These are phyloP conservation scores for Hydrozoanthus gracilis DNA, from an alignment of 92 coral and sea anemone species.

Conservation along the genomic window DNA sequence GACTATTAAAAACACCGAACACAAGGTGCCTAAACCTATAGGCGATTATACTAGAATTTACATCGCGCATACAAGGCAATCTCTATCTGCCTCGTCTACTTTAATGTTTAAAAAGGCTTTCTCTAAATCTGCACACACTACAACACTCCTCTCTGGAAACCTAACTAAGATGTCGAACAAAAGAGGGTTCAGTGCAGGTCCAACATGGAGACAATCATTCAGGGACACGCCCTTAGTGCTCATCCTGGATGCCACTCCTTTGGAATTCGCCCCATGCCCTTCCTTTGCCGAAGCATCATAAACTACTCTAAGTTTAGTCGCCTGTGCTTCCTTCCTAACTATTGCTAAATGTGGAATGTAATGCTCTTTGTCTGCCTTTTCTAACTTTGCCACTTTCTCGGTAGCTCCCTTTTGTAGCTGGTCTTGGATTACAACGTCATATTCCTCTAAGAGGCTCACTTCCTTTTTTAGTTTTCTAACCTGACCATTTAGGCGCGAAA, in stretches of 20 bases:
- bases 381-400: too few relatives aligned
- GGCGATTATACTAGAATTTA: too few relatives aligned
- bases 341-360: too few relatives aligned
- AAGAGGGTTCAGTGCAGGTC: constrained; percentile 43
- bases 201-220: not conserved
- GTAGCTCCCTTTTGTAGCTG: too few relatives aligned
- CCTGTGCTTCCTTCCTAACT: too few relatives aligned
- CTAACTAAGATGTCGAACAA: constrained; percentile 32
- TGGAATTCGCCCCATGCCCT: constrained; percentile 1
- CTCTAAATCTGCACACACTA: constrained; percentile 47
- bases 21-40: too few relatives aligned
- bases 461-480: constrained; percentile 34
- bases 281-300: not conserved
- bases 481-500: not conserved
- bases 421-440: constrained; percentile 32
- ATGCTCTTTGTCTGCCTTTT: constrained; percentile 15
- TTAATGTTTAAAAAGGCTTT: too few relatives aligned
- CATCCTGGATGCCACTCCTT: not conserved
- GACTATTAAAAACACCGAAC: too few relatives aligned
- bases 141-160: constrained; percentile 51
- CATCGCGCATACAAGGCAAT: not conserved
- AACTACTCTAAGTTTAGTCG: too few relatives aligned
- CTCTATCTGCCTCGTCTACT: constrained; percentile 39
- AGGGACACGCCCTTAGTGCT: constrained; percentile 23
- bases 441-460: constrained; percentile 44